phyloP scores from a whole-genome alignment of 2,797 vertebrate species.

The Hippoglossus hippoglossus region DNA sequence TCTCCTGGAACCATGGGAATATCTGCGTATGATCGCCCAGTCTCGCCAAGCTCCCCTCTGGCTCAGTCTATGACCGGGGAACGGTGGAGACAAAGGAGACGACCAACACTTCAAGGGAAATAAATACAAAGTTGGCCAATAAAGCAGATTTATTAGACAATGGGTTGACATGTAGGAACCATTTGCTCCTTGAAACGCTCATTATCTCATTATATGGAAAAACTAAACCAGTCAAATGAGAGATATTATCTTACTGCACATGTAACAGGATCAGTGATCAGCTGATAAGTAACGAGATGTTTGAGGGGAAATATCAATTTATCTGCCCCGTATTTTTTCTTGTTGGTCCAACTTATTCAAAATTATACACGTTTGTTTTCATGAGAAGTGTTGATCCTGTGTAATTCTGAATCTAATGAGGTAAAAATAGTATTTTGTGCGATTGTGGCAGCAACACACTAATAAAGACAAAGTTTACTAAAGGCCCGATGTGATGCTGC shows the following conservation, averaged over 20 bases:
- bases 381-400: too few relatives aligned
- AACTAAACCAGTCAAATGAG: not conserved
- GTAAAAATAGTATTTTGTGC: too few relatives aligned
- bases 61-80: not conserved
- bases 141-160: not conserved
- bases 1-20: constrained; percentile 24
- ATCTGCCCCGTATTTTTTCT: not conserved
- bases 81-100: not conserved
- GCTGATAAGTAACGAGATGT: too few relatives aligned
- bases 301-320: not conserved
- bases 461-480: too few relatives aligned
- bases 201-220: not conserved
- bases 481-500: too few relatives aligned
- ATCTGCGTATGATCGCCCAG: constrained; percentile 3
- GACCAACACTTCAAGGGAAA: not conserved
- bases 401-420: too few relatives aligned
- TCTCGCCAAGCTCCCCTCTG: not conserved
- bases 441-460: too few relatives aligned
- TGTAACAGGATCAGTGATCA: not conserved
- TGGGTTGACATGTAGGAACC: not conserved
- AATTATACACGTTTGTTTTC: too few relatives aligned
- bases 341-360: not conserved
- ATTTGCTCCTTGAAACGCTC: not conserved
- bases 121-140: not conserved
- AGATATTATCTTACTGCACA: not conserved